These are phyloP conservation scores for Drosophila tani DNA, from an alignment of 1,140 invertebrate species.

Conservation along the genomic window DNA sequence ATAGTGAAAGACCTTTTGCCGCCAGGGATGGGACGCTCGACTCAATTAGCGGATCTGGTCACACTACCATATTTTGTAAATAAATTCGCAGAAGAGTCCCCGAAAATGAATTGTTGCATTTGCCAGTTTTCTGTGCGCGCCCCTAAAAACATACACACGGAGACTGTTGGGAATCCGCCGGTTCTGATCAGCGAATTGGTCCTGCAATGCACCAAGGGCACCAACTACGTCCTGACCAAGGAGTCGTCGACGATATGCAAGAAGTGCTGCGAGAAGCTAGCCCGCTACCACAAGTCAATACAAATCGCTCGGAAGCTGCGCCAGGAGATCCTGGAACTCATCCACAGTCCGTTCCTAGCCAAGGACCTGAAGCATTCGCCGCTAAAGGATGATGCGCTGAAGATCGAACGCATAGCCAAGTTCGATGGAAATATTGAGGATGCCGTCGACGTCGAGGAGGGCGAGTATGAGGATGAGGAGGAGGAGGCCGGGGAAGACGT, in stretches of 20 bases:
- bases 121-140: constrained; percentile 71
- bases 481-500: constrained; percentile 21
- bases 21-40: background rate
- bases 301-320: constrained; percentile 66
- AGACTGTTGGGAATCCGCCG: constrained; percentile 67
- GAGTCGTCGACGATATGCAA: constrained; percentile 66
- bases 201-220: constrained; percentile 66
- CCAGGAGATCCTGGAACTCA: constrained; percentile 66
- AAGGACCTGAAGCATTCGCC: constrained; percentile 50
- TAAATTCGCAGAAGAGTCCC: constrained; percentile 22
- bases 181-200: constrained; percentile 67
- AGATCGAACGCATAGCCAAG: constrained; percentile 34
- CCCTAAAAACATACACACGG: constrained; percentile 65
- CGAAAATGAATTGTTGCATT: constrained; percentile 73
- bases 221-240: constrained; percentile 53
- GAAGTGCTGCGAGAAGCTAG: constrained; percentile 66
- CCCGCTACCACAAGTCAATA: constrained; percentile 69
- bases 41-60: background rate
- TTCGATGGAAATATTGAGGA: constrained; percentile 42
- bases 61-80: constrained; percentile 39
- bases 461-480: constrained; percentile 26
- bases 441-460: constrained; percentile 28
- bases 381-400: constrained; percentile 19
- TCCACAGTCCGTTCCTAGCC: constrained; percentile 58
- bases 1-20: background rate